Conservation (phyloP, 64 coral and sea anemone genomes). For the Trachythela sp. region DNA sequence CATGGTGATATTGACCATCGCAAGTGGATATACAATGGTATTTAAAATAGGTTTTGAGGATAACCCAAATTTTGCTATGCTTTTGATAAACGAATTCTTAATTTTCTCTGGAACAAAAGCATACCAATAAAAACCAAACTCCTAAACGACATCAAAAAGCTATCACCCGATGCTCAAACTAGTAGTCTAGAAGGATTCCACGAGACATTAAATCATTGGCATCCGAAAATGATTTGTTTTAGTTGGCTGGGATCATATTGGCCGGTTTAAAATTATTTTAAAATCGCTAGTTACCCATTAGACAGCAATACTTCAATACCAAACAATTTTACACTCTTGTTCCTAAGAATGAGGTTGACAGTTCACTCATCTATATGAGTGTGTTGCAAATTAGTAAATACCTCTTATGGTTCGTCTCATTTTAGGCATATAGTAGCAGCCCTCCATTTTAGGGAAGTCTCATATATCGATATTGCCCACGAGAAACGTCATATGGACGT, state of each 20-base stretch:
- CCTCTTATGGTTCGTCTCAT: neutral
- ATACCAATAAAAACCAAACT: constrained; percentile 7
- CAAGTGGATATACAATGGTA: neutral
- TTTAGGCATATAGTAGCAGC: constrained; percentile 35
- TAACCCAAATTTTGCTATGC: neutral
- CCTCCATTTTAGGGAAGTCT: no score
- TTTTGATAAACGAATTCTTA: neutral
- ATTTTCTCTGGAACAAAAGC: neutral
- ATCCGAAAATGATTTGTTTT: constrained; percentile 17
- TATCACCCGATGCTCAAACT: constrained; percentile 16
- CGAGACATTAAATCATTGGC: constrained; percentile 1
- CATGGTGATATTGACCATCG: constrained; percentile 7
- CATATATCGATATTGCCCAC: no score
- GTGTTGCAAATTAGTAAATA: no score
- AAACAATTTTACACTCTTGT: no score
- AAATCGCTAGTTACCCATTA: neutral
- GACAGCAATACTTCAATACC: neutral
- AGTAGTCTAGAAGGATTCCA: constrained; percentile 6
- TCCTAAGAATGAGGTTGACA: no score
- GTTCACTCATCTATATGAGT: no score
- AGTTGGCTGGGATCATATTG: constrained; percentile 13
- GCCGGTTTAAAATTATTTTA: neutral
- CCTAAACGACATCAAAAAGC: constrained; percentile 1
- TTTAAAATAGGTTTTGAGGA: neutral
- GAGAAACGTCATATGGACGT: no score